phyloP scores from a whole-genome alignment of 2,888 invertebrate genomes.

The Dryomyza anilis region DNA sequence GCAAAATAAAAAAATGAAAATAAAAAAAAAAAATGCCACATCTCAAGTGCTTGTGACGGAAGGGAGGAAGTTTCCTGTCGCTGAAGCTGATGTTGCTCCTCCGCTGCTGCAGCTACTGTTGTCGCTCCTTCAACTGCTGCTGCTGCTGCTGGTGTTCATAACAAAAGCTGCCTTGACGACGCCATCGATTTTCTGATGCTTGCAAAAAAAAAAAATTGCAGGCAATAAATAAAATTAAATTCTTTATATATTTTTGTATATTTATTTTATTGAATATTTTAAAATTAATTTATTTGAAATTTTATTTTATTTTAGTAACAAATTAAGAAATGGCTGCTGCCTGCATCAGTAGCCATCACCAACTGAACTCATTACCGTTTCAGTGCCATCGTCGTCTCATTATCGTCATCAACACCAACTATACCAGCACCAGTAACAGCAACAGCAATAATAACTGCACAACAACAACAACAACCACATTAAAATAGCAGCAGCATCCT shows the following conservation, averaged over 20 bases:
- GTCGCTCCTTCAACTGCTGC: constrained; percentile 13
- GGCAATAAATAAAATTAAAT: neutral
- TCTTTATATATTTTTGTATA: neutral
- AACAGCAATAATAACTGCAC: neutral
- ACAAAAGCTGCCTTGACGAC: neutral
- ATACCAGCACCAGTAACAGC: neutral
- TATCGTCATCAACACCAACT: neutral
- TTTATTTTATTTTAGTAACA: neutral
- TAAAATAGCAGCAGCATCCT: constrained; percentile 1
- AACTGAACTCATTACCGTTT: constrained; percentile 22
- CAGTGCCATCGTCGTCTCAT: neutral
- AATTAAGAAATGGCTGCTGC: neutral
- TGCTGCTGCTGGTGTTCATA: constrained; percentile 30
- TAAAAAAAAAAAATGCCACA: constrained; percentile 3
- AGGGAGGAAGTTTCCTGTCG: neutral
- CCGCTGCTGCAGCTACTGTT: constrained; percentile 1
- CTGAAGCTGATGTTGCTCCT: too few relatives aligned
- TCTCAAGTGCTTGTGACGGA: neutral
- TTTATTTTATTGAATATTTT: neutral
- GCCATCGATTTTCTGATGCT: constrained; percentile 6
- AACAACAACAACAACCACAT: neutral
- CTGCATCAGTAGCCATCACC: constrained; percentile 2
- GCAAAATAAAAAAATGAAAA: constrained; percentile 8
- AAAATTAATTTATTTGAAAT: too few relatives aligned
- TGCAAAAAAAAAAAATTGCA: neutral